phyloP scores from a whole-genome alignment of 1,140 invertebrate genomes.

The Nephila pilipes region DNA sequence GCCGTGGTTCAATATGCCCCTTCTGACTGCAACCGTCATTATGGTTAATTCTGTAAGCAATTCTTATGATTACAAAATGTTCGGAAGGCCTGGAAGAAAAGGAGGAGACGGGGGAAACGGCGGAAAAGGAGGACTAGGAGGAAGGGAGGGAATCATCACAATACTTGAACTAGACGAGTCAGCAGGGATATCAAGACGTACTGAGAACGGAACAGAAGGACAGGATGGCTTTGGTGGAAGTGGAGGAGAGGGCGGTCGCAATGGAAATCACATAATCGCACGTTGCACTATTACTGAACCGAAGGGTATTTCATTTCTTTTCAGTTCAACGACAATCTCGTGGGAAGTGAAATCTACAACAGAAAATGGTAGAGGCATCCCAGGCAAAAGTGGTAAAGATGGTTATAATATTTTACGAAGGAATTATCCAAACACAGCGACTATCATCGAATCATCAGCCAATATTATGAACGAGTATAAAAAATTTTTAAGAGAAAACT shows the following conservation, averaged over 20 bases:
- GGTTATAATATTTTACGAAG: not conserved
- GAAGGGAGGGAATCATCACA: not conserved
- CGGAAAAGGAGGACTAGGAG: slow-evolving; percentile 46
- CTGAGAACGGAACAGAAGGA: not conserved
- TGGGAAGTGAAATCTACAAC: not conserved
- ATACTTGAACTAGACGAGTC: not conserved
- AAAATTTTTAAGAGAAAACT: slow-evolving; percentile 1
- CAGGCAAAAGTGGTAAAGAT: not conserved
- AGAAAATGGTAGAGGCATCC: not conserved
- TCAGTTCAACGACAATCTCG: not conserved
- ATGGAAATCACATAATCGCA: slow-evolving; percentile 15
- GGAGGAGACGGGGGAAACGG: slow-evolving; percentile 15
- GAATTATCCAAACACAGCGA: not conserved
- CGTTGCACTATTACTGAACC: not conserved
- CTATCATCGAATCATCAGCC: not conserved
- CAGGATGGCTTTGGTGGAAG: not conserved
- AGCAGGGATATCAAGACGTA: not conserved
- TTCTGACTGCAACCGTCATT: not conserved
- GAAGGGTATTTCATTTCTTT: not conserved
- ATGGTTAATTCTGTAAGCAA: not conserved
- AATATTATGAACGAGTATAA: slow-evolving; percentile 25
- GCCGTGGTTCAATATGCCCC: not conserved
- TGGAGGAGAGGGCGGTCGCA: not conserved
- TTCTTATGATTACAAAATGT: not conserved
- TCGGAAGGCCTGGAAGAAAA: not conserved